Conservation (phyloP, 2,113 vertebrate genomes). For the Hippoglossus stenolepis region DNA sequence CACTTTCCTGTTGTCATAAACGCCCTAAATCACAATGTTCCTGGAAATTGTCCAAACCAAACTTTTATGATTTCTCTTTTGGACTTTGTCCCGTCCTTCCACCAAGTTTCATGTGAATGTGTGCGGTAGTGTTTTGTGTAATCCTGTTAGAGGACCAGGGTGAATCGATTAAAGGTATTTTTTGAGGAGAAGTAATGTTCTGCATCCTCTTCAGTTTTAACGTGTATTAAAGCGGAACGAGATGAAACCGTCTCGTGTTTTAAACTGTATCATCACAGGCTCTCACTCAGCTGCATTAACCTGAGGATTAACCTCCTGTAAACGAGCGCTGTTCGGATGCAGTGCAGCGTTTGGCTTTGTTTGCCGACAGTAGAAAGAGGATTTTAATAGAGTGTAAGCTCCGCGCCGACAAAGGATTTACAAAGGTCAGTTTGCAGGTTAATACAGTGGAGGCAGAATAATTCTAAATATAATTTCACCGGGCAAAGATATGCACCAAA, state of each 20-base stretch:
- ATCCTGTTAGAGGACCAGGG: no score
- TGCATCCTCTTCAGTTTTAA: no score
- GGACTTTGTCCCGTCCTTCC: no score
- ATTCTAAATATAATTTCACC: neutral
- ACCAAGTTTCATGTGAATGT: no score
- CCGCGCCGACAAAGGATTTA: neutral
- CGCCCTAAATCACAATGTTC: no score
- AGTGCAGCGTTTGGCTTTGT: neutral
- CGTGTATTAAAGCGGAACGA: neutral
- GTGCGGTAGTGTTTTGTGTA: no score
- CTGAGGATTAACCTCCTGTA: slow-evolving; percentile 19
- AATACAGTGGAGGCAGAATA: neutral
- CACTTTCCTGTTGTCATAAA: no score
- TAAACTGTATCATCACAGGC: neutral
- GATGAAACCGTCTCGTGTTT: neutral
- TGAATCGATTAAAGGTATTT: no score
- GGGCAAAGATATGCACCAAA: no score
- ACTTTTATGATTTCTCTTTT: no score
- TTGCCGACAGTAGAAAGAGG: neutral
- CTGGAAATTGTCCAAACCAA: no score
- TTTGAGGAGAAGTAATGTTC: no score
- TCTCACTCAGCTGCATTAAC: slow-evolving; percentile 21
- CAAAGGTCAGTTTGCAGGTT: neutral
- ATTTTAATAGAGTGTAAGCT: neutral
- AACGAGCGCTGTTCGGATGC: neutral